A percentile compares a stretch with the other conserved stretches of the same genome.
Conservation (phyloP, 1,140 invertebrate genomes). For the Lysiphlebus fabarum region DNA sequence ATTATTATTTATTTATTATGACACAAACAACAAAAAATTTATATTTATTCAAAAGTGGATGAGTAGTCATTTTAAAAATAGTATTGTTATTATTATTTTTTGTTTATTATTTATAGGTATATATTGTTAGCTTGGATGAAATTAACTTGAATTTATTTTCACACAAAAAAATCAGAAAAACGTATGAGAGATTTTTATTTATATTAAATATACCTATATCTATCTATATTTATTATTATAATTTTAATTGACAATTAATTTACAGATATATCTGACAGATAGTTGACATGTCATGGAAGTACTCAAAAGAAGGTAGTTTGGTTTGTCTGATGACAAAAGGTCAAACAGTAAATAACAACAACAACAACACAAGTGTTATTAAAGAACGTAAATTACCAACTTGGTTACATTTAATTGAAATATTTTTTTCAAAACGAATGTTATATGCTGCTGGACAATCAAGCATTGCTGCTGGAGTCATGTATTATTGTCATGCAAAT, state of each 20-base stretch:
- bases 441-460: slow-evolving; percentile 33
- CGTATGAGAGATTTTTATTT: too few relatives aligned
- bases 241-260: not conserved
- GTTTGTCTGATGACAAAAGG: slow-evolving; percentile 14
- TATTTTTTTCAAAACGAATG: slow-evolving; percentile 37
- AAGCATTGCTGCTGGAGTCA: slow-evolving; percentile 31
- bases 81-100: too few relatives aligned
- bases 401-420: slow-evolving; percentile 34
- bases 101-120: too few relatives aligned
- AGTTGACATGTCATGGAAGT: slow-evolving; percentile 32
- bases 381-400: slow-evolving; percentile 25
- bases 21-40: too few relatives aligned
- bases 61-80: too few relatives aligned
- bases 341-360: slow-evolving; percentile 8
- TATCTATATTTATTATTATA: not conserved
- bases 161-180: too few relatives aligned
- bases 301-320: slow-evolving; percentile 24
- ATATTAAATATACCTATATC: too few relatives aligned
- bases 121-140: too few relatives aligned
- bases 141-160: too few relatives aligned
- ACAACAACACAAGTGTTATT: not conserved
- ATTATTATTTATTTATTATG: too few relatives aligned
- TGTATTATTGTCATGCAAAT: slow-evolving; percentile 32
- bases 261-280: slow-evolving; percentile 9
- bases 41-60: too few relatives aligned